Evolutionary conservation across 2,113 vertebrate genomes (phyloP).

Genomic region (Prunella himalayana): DNA sequence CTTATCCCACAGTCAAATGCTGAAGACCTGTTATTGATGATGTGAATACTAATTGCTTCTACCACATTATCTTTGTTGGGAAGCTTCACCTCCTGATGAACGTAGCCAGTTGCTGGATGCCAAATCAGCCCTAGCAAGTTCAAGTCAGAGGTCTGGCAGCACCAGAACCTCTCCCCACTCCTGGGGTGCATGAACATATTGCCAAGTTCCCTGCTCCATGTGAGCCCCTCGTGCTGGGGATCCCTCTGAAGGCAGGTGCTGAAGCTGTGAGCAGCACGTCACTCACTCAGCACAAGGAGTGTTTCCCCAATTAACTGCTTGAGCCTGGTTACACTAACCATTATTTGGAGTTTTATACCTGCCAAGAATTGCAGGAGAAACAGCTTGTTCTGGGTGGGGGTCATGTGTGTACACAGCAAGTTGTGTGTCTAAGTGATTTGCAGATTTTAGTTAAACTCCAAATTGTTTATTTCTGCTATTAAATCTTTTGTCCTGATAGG

Average conservation of each 20-base stretch:
- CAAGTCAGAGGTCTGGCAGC: conserved; percentile 16
- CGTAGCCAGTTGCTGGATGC: not conserved
- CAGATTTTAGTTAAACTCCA: not conserved
- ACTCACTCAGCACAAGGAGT: not conserved
- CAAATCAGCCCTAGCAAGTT: not conserved
- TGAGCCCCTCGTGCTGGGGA: not conserved
- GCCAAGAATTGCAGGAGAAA: not conserved
- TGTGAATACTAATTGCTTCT: conserved; percentile 7
- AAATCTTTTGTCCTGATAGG: not conserved
- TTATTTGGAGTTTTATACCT: not conserved
- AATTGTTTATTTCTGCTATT: not conserved
- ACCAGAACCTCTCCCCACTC: not conserved
- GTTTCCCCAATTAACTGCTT: not conserved
- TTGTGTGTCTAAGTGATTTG: not conserved
- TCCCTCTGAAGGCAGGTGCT: not conserved
- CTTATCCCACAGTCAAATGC: not conserved
- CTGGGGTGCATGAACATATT: not conserved
- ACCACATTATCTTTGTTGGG: not conserved
- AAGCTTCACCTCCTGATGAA: conserved; percentile 10
- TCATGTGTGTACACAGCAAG: not conserved
- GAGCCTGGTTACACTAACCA: not conserved
- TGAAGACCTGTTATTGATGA: not conserved
- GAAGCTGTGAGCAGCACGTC: not conserved
- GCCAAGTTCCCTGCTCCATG: not conserved
- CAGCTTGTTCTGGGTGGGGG: not conserved